Base-by-base conservation (phyloP, 2,113 vertebrate genomes). In the Pachypanchax playfairii region DNA sequence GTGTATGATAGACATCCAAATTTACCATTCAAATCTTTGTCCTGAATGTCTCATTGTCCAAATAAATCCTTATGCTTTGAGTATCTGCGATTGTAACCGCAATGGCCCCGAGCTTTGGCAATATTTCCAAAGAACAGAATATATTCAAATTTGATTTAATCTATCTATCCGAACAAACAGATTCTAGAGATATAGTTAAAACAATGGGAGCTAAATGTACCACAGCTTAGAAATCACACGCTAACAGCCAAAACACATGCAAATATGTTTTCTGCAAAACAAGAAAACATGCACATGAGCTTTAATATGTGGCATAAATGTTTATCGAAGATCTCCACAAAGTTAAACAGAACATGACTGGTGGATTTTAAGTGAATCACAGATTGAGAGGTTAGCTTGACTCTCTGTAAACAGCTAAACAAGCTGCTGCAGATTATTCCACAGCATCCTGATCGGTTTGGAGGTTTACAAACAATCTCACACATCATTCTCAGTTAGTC, bases 121-220 rank as follows among this genome's bases (percentile, higher is more conserved):
- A 24, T 46, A 56, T 29, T 8, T 18, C 24, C 14, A 42, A 39
- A 50, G 43, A 41, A 24, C 18, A 1, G 24, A 1, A 9, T 1
- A 5, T 31, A 73, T 65, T 58, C 57, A 67, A 59, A 77, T 74
- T 10, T 2, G 6, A 2, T 60, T 7, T 18, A 1, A 73, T 54
- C 4, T 9, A 10, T 25, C 0, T 67, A 29, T 47, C 21, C 1
- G 51, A n/a, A 26, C 1, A 35, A 51, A 66, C n/a, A 57, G 41
- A 46, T 44, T 9, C 20, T 11, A 42, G 14, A 26, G 33, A 50
- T 59, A 68, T 0, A 4, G 17, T 1, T 6, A 22, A 2, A 25
- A 56, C 53, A 56, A 56, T 56, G 53, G 17, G 17, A 41, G 36
- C 2, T 28, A 25, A 56, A 15, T 13, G 24, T 12, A 24, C 21